Evolutionary conservation across 2,888 invertebrate species (phyloP).

Genomic region (Eilema griseolum): DNA sequence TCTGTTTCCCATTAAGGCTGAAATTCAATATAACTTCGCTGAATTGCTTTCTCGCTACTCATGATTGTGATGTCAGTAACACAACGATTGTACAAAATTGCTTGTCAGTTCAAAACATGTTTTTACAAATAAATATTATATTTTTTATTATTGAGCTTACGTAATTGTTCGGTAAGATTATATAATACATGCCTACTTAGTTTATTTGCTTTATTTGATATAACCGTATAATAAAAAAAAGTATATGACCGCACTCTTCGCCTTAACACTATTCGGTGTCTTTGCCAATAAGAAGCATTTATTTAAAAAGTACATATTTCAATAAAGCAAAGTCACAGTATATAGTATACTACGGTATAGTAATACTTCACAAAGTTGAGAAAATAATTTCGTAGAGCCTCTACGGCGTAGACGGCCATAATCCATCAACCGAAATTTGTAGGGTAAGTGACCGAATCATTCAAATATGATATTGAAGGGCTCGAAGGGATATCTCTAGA

Average conservation of each 20-base stretch:
- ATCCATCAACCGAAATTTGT: slow-evolving; percentile 8
- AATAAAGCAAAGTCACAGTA: no score
- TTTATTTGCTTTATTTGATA: no score
- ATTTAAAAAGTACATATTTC: no score
- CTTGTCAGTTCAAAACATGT: slow-evolving; percentile 21
- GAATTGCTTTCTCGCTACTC: slow-evolving; percentile 28
- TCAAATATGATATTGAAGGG: slow-evolving; percentile 14
- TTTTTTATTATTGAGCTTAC: neutral
- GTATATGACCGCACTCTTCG: no score
- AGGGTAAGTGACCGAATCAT: slow-evolving; percentile 11
- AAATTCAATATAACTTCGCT: slow-evolving; percentile 30
- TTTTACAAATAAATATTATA: neutral
- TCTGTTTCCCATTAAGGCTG: slow-evolving; percentile 19
- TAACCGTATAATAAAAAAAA: no score
- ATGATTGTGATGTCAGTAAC: slow-evolving; percentile 41
- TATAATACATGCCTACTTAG: neutral
- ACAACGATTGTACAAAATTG: slow-evolving; percentile 35
- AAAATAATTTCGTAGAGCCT: slow-evolving; percentile 11
- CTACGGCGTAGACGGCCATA: slow-evolving; percentile 13
- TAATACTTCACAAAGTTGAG: neutral
- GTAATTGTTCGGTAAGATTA: neutral
- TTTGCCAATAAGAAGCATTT: no score
- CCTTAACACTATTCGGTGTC: no score
- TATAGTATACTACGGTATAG: no score
- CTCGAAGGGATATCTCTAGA: slow-evolving; percentile 2